These are phyloP conservation scores for Arothron firmamentum DNA, from an alignment of 2,113 vertebrate species.

Conservation along the genomic window DNA sequence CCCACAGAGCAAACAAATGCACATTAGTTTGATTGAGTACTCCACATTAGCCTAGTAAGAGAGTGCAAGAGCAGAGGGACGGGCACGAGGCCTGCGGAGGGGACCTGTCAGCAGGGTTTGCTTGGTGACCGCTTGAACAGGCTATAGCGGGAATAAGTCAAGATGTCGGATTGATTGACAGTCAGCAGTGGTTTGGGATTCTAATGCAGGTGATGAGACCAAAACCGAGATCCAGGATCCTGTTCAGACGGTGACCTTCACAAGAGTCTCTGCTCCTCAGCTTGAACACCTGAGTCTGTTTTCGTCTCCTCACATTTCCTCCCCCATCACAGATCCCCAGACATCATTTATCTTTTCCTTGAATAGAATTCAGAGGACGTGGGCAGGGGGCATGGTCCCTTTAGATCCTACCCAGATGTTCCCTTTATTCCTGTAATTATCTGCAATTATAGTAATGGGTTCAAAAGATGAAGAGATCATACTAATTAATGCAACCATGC, in stretches of 20 bases:
- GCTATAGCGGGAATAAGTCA: too few relatives aligned
- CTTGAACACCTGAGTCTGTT: background rate
- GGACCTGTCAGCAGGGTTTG: too few relatives aligned
- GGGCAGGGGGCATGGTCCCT: background rate
- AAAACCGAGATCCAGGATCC: background rate
- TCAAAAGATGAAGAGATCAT: constrained; percentile 44
- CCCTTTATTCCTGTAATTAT: constrained; percentile 66
- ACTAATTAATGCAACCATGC: constrained; percentile 39
- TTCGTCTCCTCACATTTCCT: background rate
- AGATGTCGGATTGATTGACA: too few relatives aligned
- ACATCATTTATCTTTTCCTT: constrained; percentile 6
- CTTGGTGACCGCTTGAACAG: too few relatives aligned
- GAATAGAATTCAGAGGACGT: constrained; percentile 15
- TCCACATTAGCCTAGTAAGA: too few relatives aligned
- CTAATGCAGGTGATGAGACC: too few relatives aligned
- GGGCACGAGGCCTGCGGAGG: too few relatives aligned
- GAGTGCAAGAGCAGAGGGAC: too few relatives aligned
- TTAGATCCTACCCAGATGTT: constrained; percentile 55
- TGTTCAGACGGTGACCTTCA: background rate
- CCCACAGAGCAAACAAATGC: background rate
- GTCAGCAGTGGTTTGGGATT: too few relatives aligned
- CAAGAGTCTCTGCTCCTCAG: background rate
- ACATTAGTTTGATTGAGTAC: background rate
- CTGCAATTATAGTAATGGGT: constrained; percentile 54
- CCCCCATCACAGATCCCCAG: constrained; percentile 3